Percentiles rank a stretch among this genome's conserved stretches.
These are phyloP conservation scores for Lycia hirtaria DNA, from an alignment of 2,888 invertebrate species.

Conservation along the genomic window DNA sequence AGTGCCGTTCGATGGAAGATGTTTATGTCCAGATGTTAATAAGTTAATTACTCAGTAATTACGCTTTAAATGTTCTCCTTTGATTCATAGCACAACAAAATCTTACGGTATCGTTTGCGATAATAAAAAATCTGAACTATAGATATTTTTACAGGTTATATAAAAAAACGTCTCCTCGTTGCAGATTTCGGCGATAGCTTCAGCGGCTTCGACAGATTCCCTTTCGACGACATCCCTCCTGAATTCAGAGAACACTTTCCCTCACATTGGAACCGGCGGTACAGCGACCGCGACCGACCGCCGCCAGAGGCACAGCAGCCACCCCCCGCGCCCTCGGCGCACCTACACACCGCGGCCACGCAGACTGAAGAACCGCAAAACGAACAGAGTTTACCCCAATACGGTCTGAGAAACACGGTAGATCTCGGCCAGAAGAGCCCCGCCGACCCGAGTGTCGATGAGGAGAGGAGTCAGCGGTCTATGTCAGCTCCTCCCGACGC, in stretches of 20 bases:
- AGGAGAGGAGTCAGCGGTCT: slow-evolving; percentile 88
- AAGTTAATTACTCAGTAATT: too few species aligned
- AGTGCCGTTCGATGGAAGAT: too few species aligned
- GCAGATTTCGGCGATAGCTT: slow-evolving; percentile 80
- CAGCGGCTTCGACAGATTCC: slow-evolving; percentile 82
- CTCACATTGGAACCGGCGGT: slow-evolving; percentile 74
- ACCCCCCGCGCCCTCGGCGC: slow-evolving; percentile 54
- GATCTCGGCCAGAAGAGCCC: slow-evolving; percentile 90
- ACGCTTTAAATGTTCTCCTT: too few species aligned
- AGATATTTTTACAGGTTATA: slow-evolving; percentile 48
- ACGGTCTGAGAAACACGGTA: slow-evolving; percentile 91
- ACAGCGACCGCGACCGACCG: slow-evolving; percentile 65
- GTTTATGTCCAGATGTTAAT: too few species aligned
- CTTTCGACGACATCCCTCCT: slow-evolving; percentile 81
- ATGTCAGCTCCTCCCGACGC: slow-evolving; percentile 92
- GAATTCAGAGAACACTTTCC: slow-evolving; percentile 81
- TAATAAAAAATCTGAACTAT: neutral
- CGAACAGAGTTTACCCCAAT: slow-evolving; percentile 82
- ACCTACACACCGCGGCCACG: slow-evolving; percentile 69
- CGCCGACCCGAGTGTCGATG: slow-evolving; percentile 81
- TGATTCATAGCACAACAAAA: too few species aligned
- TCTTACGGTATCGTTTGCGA: neutral
- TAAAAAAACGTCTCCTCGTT: slow-evolving; percentile 64
- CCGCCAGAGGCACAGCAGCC: slow-evolving; percentile 56
- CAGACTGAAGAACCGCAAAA: slow-evolving; percentile 70